phyloP scores from a whole-genome alignment of 1,140 invertebrate species.

The Aphidius gifuensis region DNA sequence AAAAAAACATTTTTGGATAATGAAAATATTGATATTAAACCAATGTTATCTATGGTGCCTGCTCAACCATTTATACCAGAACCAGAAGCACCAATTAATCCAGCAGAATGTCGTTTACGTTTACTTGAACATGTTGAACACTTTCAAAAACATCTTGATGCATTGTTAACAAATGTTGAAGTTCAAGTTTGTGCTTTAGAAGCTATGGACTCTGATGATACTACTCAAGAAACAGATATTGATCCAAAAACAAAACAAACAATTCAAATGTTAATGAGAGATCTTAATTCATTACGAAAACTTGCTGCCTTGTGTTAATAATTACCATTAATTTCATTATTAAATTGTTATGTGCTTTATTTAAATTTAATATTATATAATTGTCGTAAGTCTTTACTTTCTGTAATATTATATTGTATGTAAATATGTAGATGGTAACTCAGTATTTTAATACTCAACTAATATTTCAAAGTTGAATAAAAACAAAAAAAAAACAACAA shows the following conservation, averaged over 20 bases:
- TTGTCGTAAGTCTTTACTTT: no score
- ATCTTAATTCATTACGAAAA: conserved; percentile 47
- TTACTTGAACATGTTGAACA: conserved; percentile 75
- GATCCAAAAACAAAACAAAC: conserved; percentile 48
- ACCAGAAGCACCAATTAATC: conserved; percentile 78
- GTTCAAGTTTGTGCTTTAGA: conserved; percentile 61
- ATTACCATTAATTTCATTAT: neutral
- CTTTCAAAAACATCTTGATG: conserved; percentile 69
- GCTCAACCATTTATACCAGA: conserved; percentile 60
- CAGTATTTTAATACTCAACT: no score
- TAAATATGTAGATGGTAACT: no score
- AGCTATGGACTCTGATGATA: conserved; percentile 35
- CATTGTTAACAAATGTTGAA: conserved; percentile 71
- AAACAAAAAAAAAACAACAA: no score
- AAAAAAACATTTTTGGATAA: neutral
- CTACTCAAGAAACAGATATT: conserved; percentile 35
- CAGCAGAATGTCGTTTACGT: conserved; percentile 71
- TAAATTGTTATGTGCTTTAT: no score
- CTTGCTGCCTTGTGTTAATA: conserved; percentile 36
- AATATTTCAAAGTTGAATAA: no score
- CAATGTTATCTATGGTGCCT: conserved; percentile 20
- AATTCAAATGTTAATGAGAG: conserved; percentile 49
- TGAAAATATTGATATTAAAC: conserved; percentile 7
- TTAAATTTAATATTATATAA: no score
- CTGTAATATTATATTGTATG: no score